Conservation (phyloP, 2,113 vertebrate species). For the Lathamus discolor region DNA sequence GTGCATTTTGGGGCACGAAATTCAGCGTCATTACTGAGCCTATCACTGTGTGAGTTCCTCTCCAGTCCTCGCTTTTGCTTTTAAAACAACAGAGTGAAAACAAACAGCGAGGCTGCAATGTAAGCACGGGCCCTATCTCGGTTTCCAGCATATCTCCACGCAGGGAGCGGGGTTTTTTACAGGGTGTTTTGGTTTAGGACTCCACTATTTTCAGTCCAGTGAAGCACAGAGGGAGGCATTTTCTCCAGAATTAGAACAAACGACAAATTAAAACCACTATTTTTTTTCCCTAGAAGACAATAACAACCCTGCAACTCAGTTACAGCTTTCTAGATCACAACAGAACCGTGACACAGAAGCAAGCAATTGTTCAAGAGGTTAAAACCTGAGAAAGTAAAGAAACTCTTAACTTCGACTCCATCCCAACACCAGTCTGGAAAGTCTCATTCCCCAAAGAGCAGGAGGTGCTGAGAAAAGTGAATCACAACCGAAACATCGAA, state of each 20-base stretch:
- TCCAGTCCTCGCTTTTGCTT: not conserved
- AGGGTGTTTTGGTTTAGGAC: not conserved
- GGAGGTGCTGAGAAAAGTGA: not conserved
- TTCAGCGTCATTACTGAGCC: not conserved
- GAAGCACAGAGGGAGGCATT: not conserved
- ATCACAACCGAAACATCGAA: not conserved
- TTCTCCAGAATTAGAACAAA: not conserved
- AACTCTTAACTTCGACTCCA: not conserved
- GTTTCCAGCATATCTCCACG: not conserved
- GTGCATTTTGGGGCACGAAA: not conserved
- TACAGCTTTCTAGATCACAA: not conserved
- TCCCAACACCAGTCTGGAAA: not conserved
- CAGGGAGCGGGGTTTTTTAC: not conserved
- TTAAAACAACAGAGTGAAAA: not conserved
- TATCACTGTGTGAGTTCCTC: not conserved
- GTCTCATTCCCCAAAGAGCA: not conserved
- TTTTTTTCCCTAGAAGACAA: not conserved
- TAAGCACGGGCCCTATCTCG: not conserved
- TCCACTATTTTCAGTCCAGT: not conserved
- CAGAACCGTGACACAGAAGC: not conserved
- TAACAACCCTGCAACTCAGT: not conserved
- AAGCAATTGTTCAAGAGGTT: not conserved
- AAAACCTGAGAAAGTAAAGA: not conserved
- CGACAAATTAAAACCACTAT: not conserved
- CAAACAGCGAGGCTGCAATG: not conserved